Evolutionary conservation across 1,140 invertebrate genomes (phyloP).

Genomic region (Drosophila lacertosa): DNA sequence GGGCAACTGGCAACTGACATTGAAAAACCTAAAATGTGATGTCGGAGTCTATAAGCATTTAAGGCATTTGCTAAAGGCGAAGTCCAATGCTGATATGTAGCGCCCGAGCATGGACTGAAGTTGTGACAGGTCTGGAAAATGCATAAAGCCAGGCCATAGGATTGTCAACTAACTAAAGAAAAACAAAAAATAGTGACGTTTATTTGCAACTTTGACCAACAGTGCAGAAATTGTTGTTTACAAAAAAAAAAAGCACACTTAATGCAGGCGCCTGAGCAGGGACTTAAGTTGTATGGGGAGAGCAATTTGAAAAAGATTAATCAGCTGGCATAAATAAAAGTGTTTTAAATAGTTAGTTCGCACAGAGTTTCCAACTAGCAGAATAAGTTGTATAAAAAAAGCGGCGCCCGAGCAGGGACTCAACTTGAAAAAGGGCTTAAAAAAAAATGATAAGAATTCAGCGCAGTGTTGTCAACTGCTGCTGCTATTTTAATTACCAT

Average conservation of each 20-base stretch:
- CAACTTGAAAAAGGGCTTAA: neutral
- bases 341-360: too few species aligned
- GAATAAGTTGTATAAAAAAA: neutral
- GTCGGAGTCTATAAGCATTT: neutral
- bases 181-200: too few species aligned
- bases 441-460: neutral
- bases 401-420: neutral
- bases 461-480: too few species aligned
- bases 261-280: neutral
- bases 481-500: too few species aligned
- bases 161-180: neutral
- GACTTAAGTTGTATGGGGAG: neutral
- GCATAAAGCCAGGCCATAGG: neutral
- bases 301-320: neutral
- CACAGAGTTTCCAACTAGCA: too few species aligned
- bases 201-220: too few species aligned
- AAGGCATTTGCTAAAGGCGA: neutral
- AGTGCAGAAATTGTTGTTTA: neutral
- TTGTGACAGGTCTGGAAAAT: neutral
- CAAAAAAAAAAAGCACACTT: too few species aligned
- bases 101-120: neutral
- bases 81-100: neutral
- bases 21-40: constrained; percentile 2
- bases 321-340: neutral
- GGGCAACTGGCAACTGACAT: constrained; percentile 7